Conservation (phyloP, 2,797 vertebrate genomes). For the Molothrus ater region DNA sequence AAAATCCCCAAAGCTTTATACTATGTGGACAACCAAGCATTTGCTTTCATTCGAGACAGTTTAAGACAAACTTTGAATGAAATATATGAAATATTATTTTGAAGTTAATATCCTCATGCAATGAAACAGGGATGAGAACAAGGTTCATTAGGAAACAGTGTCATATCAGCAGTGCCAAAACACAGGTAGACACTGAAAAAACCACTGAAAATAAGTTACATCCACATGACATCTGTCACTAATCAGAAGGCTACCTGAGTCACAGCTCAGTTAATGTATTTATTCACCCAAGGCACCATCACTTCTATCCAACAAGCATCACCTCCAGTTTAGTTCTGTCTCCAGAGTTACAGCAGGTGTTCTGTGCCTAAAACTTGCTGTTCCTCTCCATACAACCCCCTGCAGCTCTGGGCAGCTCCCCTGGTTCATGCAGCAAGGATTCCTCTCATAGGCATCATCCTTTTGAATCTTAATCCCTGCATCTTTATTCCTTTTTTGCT, state of each 20-base stretch:
- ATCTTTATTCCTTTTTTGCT: not conserved
- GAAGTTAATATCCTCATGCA: not conserved
- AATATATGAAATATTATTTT: not conserved
- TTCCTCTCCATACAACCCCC: not conserved
- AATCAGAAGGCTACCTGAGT: not conserved
- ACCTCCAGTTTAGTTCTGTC: not conserved
- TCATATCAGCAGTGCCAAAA: fast-evolving
- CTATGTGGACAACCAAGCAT: not conserved
- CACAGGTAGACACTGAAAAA: not conserved
- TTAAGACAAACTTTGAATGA: not conserved
- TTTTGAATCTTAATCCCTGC: not conserved
- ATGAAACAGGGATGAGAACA: not conserved
- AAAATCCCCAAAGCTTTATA: not conserved
- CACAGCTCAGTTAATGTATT: not conserved
- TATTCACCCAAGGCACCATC: not conserved
- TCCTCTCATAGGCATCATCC: not conserved
- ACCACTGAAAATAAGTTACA: not conserved
- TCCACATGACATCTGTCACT: not conserved
- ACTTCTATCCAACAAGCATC: not conserved
- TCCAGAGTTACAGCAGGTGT: not conserved
- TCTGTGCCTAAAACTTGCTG: not conserved
- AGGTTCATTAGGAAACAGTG: not conserved
- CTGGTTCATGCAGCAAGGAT: not conserved
- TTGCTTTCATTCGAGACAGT: not conserved
- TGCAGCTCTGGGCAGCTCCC: not conserved